A percentile compares a stretch with the other conserved stretches of the same genome.
Conservation (phyloP, 2,888 invertebrate genomes). For the Agrochola macilenta region DNA sequence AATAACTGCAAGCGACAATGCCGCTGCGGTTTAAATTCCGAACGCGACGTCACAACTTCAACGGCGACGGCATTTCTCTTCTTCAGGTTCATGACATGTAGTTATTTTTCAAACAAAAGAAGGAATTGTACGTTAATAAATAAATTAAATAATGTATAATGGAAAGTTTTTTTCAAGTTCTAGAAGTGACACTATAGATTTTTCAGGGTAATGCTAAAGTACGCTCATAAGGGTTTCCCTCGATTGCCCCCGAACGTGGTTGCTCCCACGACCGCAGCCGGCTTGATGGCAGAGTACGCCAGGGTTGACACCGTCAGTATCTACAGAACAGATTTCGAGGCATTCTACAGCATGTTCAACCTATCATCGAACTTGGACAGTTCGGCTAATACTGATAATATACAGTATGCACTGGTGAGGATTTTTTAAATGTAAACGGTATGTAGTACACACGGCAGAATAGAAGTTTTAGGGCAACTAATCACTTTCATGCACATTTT, state of each 20-base stretch:
- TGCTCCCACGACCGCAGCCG: conserved; percentile 72
- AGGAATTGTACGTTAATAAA: background rate
- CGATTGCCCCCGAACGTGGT: conserved; percentile 1
- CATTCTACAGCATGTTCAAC: conserved; percentile 93
- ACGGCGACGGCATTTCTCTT: background rate
- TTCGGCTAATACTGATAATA: conserved; percentile 91
- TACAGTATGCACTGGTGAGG: conserved; percentile 93
- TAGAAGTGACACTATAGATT: background rate
- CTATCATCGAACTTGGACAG: conserved; percentile 94
- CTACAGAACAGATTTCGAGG: conserved; percentile 80
- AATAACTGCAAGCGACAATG: background rate
- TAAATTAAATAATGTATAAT: background rate
- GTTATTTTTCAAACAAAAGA: background rate
- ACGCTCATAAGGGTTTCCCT: conserved; percentile 79
- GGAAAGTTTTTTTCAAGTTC: background rate
- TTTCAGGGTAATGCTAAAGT: conserved; percentile 91
- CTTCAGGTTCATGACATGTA: background rate
- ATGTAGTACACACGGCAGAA: background rate
- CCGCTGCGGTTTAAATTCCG: background rate
- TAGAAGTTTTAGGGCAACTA: background rate
- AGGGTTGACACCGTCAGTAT: conserved; percentile 79
- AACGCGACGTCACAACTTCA: background rate
- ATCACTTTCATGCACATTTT: background rate
- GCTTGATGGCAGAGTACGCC: conserved; percentile 79
- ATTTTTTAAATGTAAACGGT: background rate